Base-by-base conservation (phyloP, 1,140 invertebrate species). In the Proctacanthus coquilletti region DNA sequence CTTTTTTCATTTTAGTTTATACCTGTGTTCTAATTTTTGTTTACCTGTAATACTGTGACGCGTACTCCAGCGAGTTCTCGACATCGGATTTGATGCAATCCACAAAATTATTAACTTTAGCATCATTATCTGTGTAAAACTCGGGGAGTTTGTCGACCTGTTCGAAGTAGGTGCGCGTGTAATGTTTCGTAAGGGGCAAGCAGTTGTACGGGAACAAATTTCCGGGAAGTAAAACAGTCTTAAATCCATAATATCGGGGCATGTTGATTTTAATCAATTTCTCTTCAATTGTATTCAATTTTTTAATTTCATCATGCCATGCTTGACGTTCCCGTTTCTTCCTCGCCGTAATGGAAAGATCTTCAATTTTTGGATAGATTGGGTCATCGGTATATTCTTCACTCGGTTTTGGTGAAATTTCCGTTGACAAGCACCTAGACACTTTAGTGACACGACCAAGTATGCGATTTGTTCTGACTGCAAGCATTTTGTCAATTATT, bases 231-330 rank as follows among this genome's bases (percentile, higher is more conserved):
- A 72, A 60, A 17, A 74, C 50, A 19, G 66, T 69, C 43, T 68
- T 69, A 65, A 71, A 87, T 5, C 84, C 82, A 57, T 84, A 87
- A 53, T 78, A 84, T 34, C 70, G 67, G 5, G 78, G 76, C 70
- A 87, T 77, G 53, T 84, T 85, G 3, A 84, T 39, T 49, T 78
- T 79, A 31, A 83, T 73, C 37, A 82, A 64, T 55, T 89, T 89
- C 61, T 86, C 80, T 60, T 88, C 84, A 0, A 84, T 68, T 1
- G 80, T 83, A 32, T 72, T 63, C 23, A 81, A 44, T 5, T 62
- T 51, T 47, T 71, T 68, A 17, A 86, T 70, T 46, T 72, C 63
- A 18, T 80, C 60, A 47, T 74, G 53, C 50, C 66, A 59, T 2
- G 52, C 40, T 43, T 68, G 48, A 18, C 56, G 56, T 38, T 58